phyloP scores from a whole-genome alignment of 2,888 invertebrate genomes.

The Himalopsyche kuldschensis region DNA sequence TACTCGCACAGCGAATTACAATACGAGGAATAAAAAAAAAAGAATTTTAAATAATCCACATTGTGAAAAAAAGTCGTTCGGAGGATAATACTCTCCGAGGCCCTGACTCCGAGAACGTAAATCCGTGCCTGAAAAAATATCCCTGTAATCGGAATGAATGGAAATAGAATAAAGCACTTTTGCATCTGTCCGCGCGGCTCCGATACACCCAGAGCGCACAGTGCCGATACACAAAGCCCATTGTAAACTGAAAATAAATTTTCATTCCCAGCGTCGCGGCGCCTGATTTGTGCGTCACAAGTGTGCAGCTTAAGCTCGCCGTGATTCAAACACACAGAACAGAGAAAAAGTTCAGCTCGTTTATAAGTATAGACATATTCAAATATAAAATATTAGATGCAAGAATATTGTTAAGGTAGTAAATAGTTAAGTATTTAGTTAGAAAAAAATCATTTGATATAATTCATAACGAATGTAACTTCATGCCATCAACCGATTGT shows the following conservation, averaged over 20 bases:
- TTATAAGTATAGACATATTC: background rate
- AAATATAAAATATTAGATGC: background rate
- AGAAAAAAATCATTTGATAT: no score
- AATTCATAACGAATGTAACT: no score
- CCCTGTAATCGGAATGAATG: constrained; percentile 19
- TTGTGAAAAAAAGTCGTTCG: background rate
- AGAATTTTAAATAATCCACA: background rate
- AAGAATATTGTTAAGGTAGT: no score
- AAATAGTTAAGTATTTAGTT: no score
- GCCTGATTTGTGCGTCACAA: constrained; percentile 35
- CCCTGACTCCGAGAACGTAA: background rate
- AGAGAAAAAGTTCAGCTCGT: background rate
- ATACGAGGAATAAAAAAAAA: background rate
- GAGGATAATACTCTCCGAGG: background rate
- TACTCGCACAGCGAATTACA: background rate
- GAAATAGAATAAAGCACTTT: constrained; percentile 18
- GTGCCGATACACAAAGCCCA: constrained; percentile 23
- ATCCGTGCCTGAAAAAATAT: background rate
- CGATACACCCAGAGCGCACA: background rate
- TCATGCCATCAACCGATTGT: no score
- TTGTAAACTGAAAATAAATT: constrained; percentile 38
- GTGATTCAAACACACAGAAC: background rate
- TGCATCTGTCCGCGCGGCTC: constrained; percentile 6
- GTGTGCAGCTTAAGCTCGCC: constrained; percentile 17
- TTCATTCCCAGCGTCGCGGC: constrained; percentile 21